Conservation (phyloP, 2,888 invertebrate species). For the Cephus nigrinus region DNA sequence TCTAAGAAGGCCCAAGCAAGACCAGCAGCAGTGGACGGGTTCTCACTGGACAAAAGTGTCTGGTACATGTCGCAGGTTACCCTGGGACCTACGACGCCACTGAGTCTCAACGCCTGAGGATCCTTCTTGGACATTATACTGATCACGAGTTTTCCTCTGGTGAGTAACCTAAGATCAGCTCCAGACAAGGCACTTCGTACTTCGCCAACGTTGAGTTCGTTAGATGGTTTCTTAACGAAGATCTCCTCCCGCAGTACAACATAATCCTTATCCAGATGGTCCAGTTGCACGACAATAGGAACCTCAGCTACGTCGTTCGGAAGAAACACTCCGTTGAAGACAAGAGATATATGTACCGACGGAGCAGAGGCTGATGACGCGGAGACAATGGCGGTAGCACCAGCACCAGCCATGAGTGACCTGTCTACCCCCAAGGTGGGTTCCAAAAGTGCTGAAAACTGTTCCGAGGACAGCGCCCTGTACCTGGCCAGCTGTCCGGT, state of each 20-base stretch:
- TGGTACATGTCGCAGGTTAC: constrained; percentile 86
- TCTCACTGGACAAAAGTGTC: constrained; percentile 72
- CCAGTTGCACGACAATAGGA: constrained; percentile 77
- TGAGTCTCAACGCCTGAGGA: constrained; percentile 74
- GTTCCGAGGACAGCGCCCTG: constrained; percentile 81
- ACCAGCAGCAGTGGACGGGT: constrained; percentile 71
- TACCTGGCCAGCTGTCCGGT: constrained; percentile 82
- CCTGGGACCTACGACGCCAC: constrained; percentile 79
- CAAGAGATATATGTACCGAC: constrained; percentile 81
- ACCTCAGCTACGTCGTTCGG: constrained; percentile 74
- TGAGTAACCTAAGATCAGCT: constrained; percentile 79
- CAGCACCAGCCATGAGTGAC: constrained; percentile 72
- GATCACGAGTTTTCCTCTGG: constrained; percentile 80
- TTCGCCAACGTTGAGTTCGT: constrained; percentile 82
- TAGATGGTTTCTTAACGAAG: constrained; percentile 76
- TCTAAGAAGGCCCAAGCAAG: constrained; percentile 84
- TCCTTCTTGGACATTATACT: constrained; percentile 77
- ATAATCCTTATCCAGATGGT: constrained; percentile 78
- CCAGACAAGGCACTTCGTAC: constrained; percentile 82
- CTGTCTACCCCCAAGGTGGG: constrained; percentile 73
- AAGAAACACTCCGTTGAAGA: constrained; percentile 85
- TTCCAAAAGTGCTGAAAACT: constrained; percentile 83
- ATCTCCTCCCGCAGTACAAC: constrained; percentile 79
- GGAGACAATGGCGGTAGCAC: constrained; percentile 88
- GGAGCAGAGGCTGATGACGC: constrained; percentile 84